Conservation (phyloP, 2,113 vertebrate genomes). For the Natator depressus region DNA sequence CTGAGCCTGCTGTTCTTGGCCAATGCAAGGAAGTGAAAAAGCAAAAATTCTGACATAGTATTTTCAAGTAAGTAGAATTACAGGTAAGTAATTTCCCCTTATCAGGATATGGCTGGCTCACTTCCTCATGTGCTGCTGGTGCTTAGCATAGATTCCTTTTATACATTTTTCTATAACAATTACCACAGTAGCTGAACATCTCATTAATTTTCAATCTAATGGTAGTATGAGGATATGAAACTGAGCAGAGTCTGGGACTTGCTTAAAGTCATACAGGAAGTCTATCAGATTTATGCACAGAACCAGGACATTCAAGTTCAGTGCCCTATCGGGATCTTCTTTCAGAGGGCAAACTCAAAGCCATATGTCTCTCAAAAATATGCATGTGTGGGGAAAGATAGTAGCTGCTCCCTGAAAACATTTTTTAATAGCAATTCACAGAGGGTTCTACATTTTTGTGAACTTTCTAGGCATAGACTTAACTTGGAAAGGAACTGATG, state of each 20-base stretch:
- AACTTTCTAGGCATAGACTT: neutral
- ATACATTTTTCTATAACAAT: too few species aligned
- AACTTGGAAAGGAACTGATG: neutral
- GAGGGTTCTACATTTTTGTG: rapidly evolving
- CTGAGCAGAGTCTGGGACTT: too few species aligned
- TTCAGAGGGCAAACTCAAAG: neutral
- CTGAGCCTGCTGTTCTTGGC: neutral
- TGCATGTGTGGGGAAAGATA: neutral
- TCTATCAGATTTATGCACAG: too few species aligned
- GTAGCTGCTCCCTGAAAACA: neutral
- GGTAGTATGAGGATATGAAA: too few species aligned
- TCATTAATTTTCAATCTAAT: too few species aligned
- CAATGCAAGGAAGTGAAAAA: neutral
- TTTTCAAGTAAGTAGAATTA: neutral
- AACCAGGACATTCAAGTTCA: too few species aligned
- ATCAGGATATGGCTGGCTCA: neutral
- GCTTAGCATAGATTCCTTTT: neutral
- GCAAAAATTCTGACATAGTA: neutral
- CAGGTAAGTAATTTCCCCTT: neutral
- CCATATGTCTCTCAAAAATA: neutral
- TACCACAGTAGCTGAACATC: too few species aligned
- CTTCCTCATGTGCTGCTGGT: neutral
- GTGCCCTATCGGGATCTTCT: neutral
- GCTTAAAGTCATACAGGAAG: too few species aligned
- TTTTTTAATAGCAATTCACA: neutral